Conservation (phyloP, 30 jellyfish, hydroid and myxozoan genomes). For the Aurelia sp. region DNA sequence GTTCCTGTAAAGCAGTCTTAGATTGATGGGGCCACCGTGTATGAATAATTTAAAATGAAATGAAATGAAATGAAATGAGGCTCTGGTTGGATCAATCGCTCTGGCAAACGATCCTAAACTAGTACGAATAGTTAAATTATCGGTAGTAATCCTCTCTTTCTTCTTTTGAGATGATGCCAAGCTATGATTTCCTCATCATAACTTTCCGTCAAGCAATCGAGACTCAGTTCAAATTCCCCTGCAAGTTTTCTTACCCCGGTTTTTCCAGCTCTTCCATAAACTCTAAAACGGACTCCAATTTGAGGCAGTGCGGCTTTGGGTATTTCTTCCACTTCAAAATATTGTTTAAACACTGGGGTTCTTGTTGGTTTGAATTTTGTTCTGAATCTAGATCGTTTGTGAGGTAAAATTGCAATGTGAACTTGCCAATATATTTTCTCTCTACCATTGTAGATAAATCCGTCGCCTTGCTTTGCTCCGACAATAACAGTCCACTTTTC, state of each 20-base stretch:
- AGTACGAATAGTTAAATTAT: too few relatives aligned
- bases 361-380: conserved; percentile 84
- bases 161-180: not conserved
- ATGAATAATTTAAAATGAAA: too few relatives aligned
- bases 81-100: too few relatives aligned
- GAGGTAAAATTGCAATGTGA: conserved; percentile 81
- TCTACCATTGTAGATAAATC: conserved; percentile 52
- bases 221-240: conserved; percentile 63
- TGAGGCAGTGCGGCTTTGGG: conserved; percentile 81
- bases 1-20: too few relatives aligned
- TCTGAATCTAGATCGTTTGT: conserved; percentile 79
- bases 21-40: too few relatives aligned
- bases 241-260: conserved; percentile 84
- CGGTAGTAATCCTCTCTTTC: too few relatives aligned
- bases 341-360: conserved; percentile 92
- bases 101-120: too few relatives aligned
- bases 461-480: conserved; percentile 89
- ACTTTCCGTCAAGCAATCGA: conserved; percentile 25
- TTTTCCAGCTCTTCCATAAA: conserved; percentile 88
- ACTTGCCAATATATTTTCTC: conserved; percentile 92
- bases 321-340: conserved; percentile 78
- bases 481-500: conserved; percentile 66
- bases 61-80: too few relatives aligned
- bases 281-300: conserved; percentile 80
- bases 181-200: not conserved